Conservation (phyloP, 2,797 vertebrate genomes). For the Peromyscus melanophrys region DNA sequence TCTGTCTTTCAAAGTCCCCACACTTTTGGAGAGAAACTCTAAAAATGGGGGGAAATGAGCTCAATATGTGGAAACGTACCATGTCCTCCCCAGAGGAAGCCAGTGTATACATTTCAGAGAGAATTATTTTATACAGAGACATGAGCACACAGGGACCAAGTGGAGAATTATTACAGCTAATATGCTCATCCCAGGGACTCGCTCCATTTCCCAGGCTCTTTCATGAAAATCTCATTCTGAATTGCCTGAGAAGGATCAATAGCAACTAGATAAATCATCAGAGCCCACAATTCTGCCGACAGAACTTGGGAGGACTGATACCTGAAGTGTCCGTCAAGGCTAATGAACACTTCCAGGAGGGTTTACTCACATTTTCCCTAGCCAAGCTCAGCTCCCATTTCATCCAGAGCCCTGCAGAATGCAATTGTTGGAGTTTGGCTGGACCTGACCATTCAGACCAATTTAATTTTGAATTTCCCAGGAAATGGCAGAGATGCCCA, state of each 20-base stretch:
- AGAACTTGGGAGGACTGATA: neutral
- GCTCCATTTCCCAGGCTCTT: constrained; percentile 50
- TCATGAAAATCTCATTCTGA: constrained; percentile 64
- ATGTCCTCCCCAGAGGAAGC: constrained; percentile 18
- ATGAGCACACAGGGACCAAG: neutral
- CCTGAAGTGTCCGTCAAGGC: constrained; percentile 41
- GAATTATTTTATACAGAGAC: constrained; percentile 27
- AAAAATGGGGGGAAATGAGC: constrained; percentile 43
- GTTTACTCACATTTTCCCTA: neutral
- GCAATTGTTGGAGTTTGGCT: neutral
- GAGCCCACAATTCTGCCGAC: neutral
- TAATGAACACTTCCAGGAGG: constrained; percentile 19
- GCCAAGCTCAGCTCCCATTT: neutral
- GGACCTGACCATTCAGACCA: neutral
- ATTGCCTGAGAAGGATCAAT: constrained; percentile 74
- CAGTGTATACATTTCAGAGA: neutral
- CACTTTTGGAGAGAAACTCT: constrained; percentile 22
- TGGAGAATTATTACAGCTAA: constrained; percentile 26
- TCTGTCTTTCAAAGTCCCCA: constrained; percentile 41
- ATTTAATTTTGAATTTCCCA: constrained; percentile 46
- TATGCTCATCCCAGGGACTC: constrained; percentile 8
- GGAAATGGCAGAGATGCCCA: neutral
- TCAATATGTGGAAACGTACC: constrained; percentile 31
- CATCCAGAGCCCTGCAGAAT: neutral
- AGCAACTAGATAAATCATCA: constrained; percentile 53